These are phyloP conservation scores for Herpetotheres cachinnans DNA, from an alignment of 2,113 vertebrate species.

Conservation along the genomic window DNA sequence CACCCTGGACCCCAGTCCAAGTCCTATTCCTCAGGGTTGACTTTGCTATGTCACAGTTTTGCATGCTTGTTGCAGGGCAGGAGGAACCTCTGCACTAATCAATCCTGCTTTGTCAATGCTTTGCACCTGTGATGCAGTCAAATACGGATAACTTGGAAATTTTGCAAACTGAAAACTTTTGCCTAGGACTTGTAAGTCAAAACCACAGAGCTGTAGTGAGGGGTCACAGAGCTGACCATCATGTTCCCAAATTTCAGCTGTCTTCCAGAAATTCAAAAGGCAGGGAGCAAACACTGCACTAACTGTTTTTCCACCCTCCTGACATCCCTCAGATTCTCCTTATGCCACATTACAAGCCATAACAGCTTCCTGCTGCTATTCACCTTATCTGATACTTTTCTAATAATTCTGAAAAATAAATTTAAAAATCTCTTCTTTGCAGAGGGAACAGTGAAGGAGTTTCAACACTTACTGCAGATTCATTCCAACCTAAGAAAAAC, in stretches of 20 bases:
- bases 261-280: neutral
- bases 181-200: neutral
- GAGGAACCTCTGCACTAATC: neutral
- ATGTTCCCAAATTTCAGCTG: neutral
- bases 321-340: neutral
- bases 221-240: neutral
- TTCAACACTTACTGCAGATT: neutral
- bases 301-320: neutral
- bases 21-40: neutral
- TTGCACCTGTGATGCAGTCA: neutral
- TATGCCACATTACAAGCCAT: neutral
- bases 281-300: neutral
- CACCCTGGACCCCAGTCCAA: neutral
- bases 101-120: neutral
- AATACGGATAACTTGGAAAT: neutral
- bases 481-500: neutral
- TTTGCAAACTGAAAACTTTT: neutral
- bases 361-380: conserved; percentile 5
- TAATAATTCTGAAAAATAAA: neutral
- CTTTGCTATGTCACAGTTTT: neutral
- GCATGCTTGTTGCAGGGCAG: neutral
- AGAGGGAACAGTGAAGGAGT: neutral
- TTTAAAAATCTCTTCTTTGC: neutral
- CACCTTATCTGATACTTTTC: neutral
- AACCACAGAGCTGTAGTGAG: neutral